Base-by-base conservation (phyloP, 2,113 vertebrate species). In the Pyrgilauda ruficollis region DNA sequence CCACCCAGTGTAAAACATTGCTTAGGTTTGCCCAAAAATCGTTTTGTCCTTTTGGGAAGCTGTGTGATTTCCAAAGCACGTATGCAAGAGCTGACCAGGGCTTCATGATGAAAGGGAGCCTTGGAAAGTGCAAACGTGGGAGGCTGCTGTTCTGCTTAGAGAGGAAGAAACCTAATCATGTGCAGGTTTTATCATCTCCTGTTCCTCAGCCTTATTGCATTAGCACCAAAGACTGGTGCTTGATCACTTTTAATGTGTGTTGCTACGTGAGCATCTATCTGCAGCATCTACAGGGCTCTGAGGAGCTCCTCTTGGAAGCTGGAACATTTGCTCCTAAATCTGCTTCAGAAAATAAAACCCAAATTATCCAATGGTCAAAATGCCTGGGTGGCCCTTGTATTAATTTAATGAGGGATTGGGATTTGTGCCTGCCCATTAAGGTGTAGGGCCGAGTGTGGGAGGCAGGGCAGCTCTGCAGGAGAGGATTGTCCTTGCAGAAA, bases 211-310 rank as follows among this genome's bases (percentile, higher is more conserved):
- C 35, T 88, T 80, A 58, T 13, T 70, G 35, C 50, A 37, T 85
- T 83, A 89, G 53, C n/a, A 69, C 59, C 39, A 62, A 78, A 91
- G 59, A 35, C 6, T 0, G 2, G 33, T 70, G 35, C 67, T 87
- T 62, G 70, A 79, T 93, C 33, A 22, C 66, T 89, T 87, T 3
- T 47, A 28, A 52, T 15, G 14, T 10, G 23, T 4, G 9, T 37
- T 72, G 41, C 56, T 84, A 10, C 22, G 5, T 0, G 0, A 80
- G 43, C 56, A 7, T 78, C 24, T 68, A 4, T 66, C 35, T 1
- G 3, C 70, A 67, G 1, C 0, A 0, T 41, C 6, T 1, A 0
- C 69, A 23, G 44, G 70, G 41, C 56, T 78, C 28, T 62, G 56
- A 5, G 4, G 21, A 43, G 35, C 66, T 89, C 58, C 30, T 22